Evolutionary conservation across 2,888 invertebrate species (phyloP).

Genomic region (Sussaba pulchella): DNA sequence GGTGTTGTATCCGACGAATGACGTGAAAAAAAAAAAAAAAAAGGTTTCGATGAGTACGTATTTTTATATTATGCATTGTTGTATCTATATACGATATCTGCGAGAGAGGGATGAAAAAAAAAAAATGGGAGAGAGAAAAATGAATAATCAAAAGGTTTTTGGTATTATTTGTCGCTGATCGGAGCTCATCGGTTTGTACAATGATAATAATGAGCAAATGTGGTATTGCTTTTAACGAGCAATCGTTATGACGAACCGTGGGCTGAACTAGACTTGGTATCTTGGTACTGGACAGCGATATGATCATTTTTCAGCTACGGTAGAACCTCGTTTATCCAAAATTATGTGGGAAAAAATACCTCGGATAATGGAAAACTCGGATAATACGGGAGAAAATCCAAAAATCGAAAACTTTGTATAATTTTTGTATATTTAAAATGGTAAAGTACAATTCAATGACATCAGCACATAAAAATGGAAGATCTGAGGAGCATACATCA

Average conservation of each 20-base stretch:
- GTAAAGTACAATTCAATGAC: too few relatives aligned
- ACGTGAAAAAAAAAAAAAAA: slow-evolving; percentile 73
- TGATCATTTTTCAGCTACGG: slow-evolving; percentile 31
- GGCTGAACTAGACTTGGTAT: slow-evolving; percentile 45
- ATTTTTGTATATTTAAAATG: too few relatives aligned
- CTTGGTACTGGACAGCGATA: slow-evolving; percentile 30
- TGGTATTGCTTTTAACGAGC: slow-evolving; percentile 42
- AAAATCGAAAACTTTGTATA: too few relatives aligned
- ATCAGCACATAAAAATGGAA: too few relatives aligned
- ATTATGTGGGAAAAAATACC: too few relatives aligned
- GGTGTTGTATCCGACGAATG: slow-evolving; percentile 82
- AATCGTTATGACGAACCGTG: slow-evolving; percentile 26
- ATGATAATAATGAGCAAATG: slow-evolving; percentile 43
- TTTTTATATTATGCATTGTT: slow-evolving; percentile 58
- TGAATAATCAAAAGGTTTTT: slow-evolving; percentile 21
- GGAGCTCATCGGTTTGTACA: slow-evolving; percentile 39
- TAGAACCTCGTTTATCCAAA: too few relatives aligned
- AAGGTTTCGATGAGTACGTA: slow-evolving; percentile 51
- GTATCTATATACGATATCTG: slow-evolving; percentile 39
- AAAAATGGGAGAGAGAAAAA: slow-evolving; percentile 4
- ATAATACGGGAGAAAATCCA: too few relatives aligned
- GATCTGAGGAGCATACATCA: too few relatives aligned
- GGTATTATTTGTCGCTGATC: slow-evolving; percentile 41
- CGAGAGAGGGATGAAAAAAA: slow-evolving; percentile 15
- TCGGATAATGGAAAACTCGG: too few relatives aligned